Conservation (phyloP, 2,113 vertebrate species). For the Hippocampus abdominalis region DNA sequence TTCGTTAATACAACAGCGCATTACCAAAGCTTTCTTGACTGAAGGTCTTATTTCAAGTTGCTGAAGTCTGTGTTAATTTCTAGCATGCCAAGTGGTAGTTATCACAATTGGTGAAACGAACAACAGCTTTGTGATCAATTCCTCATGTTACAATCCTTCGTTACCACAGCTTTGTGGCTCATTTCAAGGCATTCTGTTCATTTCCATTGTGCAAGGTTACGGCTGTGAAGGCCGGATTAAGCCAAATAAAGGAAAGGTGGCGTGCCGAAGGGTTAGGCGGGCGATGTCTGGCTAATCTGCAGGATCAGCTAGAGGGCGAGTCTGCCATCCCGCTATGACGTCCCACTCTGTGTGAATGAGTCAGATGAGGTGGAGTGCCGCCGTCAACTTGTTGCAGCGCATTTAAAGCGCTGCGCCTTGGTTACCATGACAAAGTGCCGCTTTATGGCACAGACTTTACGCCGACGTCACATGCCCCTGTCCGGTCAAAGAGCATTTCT, state of each 20-base stretch:
- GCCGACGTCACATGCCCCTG: conserved; percentile 18
- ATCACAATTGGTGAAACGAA: neutral
- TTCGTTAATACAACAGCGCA: neutral
- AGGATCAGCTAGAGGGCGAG: conserved; percentile 19
- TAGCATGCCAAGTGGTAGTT: neutral
- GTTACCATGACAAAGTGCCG: conserved; percentile 51
- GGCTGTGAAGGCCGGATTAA: conserved; percentile 21
- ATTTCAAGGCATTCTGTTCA: neutral
- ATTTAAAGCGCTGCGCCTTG: conserved; percentile 22
- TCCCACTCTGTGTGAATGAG: conserved; percentile 56
- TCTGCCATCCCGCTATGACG: conserved; percentile 51
- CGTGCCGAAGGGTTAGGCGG: conserved; percentile 27
- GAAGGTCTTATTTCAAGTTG: neutral
- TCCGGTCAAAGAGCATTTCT: conserved; percentile 42
- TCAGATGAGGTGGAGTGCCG: conserved; percentile 59
- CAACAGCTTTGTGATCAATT: neutral
- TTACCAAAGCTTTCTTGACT: neutral
- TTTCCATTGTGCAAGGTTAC: neutral
- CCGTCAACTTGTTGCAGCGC: conserved; percentile 43
- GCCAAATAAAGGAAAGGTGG: conserved; percentile 19
- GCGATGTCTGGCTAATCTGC: conserved; percentile 40
- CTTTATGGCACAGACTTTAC: conserved; percentile 50
- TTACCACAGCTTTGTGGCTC: neutral
- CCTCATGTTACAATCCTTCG: neutral
- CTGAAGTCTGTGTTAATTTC: neutral